Base-by-base conservation (phyloP, 1,140 invertebrate genomes). In the Trachymyrmex cornetzi region DNA sequence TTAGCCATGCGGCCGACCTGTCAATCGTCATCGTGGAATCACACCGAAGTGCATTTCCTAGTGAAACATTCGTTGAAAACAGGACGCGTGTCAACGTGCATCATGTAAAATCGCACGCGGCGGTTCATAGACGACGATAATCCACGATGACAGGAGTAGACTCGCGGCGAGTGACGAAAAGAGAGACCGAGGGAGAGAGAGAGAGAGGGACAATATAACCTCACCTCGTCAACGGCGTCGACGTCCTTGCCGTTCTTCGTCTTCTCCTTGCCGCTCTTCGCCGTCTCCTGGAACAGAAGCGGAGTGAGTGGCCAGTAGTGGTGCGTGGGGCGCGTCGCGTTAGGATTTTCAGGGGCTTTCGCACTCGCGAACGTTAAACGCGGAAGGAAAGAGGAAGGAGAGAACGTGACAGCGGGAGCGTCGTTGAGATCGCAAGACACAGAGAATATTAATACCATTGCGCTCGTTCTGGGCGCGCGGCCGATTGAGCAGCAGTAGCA, bases 161-260 rank as follows among this genome's bases (percentile, higher is more conserved):
- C 34, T 22, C 64, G 64, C 34, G 5, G 64, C 4, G 27, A 30
- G 57, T 24, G 57, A 55, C 53, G 67, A 69, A 30, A 34, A 59
- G 38, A 55, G 80, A 79, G 80, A 79, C 24, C 30, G 48, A 53
- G 19, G 38, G 48, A 30, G 16, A 22, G 71, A 53, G n/a, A n/a
- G 50, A 69, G 22, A 80, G 81, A 72, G 71, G 27, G 74, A 82
- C 72, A 88, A 89, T 93, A 92, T 94, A 94, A 95, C 94, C 94
- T 95, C 92, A 94, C 96, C 94, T 96, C 95, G 89, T 96, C 95
- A 72, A 91, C 94, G 89, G 94, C 92, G 87, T 96, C 96, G 88
- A 93, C 94, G 57, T 94, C 95, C 90, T 94, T 95, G 91, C 93
- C 93, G 93, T 94, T 95, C 93, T 96, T 93, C 90, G 92, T 89